A percentile compares a stretch with the other conserved stretches of the same genome.
These are phyloP conservation scores for Labeo catla DNA, from an alignment of 2,113 vertebrate species.

Conservation along the genomic window DNA sequence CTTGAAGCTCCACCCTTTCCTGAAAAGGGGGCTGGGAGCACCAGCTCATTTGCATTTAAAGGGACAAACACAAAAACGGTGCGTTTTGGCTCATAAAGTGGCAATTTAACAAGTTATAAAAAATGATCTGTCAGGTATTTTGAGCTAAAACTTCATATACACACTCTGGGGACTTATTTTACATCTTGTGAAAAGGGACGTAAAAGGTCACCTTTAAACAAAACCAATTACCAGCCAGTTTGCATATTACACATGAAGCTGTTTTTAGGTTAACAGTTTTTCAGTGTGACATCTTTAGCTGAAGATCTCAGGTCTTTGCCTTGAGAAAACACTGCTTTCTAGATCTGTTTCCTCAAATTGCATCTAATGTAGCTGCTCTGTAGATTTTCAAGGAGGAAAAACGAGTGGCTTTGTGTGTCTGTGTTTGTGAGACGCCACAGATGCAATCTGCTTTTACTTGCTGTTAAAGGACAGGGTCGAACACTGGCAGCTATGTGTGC, in stretches of 20 bases:
- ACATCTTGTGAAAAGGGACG: too few relatives aligned
- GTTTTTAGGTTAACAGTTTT: neutral
- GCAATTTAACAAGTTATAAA: too few relatives aligned
- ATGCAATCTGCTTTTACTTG: constrained; percentile 12
- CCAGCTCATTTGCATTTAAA: too few relatives aligned
- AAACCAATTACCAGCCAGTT: neutral
- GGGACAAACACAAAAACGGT: too few relatives aligned
- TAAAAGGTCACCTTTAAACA: too few relatives aligned
- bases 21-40: too few relatives aligned
- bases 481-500: constrained; percentile 25
- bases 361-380: neutral
- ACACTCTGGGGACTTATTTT: too few relatives aligned
- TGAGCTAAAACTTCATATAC: too few relatives aligned
- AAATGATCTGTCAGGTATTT: too few relatives aligned
- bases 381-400: neutral
- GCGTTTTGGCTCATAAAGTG: too few relatives aligned
- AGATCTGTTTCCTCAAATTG: neutral
- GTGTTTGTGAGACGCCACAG: neutral
- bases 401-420: neutral
- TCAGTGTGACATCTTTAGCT: neutral
- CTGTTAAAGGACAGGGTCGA: constrained; percentile 1
- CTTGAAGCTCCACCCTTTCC: too few relatives aligned
- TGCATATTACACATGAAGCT: neutral
- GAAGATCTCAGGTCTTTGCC: neutral
- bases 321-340: neutral